These are phyloP conservation scores for Plusia festucae DNA, from an alignment of 2,888 invertebrate species.

Conservation along the genomic window DNA sequence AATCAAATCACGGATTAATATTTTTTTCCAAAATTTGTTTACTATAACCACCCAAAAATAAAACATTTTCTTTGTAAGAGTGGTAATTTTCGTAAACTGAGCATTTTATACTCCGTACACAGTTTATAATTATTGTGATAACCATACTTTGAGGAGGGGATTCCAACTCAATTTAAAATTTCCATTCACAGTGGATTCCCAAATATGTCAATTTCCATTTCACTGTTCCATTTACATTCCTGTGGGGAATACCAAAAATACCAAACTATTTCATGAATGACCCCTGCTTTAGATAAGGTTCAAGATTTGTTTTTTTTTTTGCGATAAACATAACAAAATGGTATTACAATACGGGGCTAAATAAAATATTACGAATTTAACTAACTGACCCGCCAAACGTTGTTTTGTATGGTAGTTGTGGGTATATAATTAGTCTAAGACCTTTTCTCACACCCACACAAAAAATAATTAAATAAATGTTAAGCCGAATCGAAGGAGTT, in stretches of 20 bases:
- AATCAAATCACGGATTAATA: no score
- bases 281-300: slow-evolving; percentile 23
- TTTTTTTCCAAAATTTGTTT: no score
- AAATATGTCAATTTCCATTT: slow-evolving; percentile 57
- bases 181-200: slow-evolving; percentile 45
- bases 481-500: no score
- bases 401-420: no score
- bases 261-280: slow-evolving; percentile 45
- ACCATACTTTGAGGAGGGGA: slow-evolving; percentile 39
- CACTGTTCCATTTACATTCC: slow-evolving; percentile 37
- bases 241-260: slow-evolving; percentile 33
- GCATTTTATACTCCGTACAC: slow-evolving; percentile 37
- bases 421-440: no score
- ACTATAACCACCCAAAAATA: no score
- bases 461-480: no score
- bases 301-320: slow-evolving; percentile 25
- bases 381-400: no score
- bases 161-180: slow-evolving; percentile 58
- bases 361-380: no score
- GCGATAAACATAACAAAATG: neutral
- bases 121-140: slow-evolving; percentile 46
- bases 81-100: slow-evolving; percentile 10
- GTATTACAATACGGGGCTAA: neutral
- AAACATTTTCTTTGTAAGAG: slow-evolving; percentile 20
- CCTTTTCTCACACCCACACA: no score